Conservation (phyloP, 2,888 invertebrate genomes). For the Sminthurinus aureus region DNA sequence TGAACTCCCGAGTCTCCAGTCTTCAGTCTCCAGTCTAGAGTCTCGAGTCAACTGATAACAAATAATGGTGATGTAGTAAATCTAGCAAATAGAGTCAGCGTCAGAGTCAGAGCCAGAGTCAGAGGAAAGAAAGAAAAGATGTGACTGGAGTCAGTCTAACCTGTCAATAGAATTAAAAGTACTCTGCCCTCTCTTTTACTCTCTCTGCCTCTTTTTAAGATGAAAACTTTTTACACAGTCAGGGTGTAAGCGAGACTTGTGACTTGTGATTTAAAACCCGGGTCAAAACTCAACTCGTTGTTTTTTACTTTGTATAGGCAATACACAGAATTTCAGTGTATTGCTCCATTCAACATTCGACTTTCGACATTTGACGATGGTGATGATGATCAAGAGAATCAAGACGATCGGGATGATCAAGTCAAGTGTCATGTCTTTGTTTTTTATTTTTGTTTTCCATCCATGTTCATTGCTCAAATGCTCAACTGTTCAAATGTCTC, state of each 20-base stretch:
- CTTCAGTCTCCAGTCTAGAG: neutral
- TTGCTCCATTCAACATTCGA: neutral
- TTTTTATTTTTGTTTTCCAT: too few species aligned
- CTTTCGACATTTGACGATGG: neutral
- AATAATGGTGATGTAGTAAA: conserved; percentile 20
- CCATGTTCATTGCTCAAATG: too few species aligned
- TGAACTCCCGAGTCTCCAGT: neutral
- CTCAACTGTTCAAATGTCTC: too few species aligned
- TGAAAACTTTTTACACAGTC: neutral
- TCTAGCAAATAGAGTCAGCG: conserved; percentile 10
- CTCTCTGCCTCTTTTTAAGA: neutral
- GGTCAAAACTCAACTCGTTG: neutral
- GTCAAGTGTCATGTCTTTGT: too few species aligned
- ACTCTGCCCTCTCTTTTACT: neutral
- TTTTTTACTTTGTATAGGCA: neutral
- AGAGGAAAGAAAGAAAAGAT: neutral
- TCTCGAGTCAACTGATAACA: conserved; percentile 5
- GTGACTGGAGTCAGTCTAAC: neutral
- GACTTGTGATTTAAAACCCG: too few species aligned
- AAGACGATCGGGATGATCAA: too few species aligned
- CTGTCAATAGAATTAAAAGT: conserved; percentile 17
- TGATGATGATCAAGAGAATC: too few species aligned
- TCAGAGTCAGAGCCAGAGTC: too few species aligned
- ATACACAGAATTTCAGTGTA: too few species aligned
- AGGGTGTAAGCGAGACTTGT: too few species aligned